Evolutionary conservation across 1,140 invertebrate species (phyloP).

Genomic region (Sminthurides bifidus): DNA sequence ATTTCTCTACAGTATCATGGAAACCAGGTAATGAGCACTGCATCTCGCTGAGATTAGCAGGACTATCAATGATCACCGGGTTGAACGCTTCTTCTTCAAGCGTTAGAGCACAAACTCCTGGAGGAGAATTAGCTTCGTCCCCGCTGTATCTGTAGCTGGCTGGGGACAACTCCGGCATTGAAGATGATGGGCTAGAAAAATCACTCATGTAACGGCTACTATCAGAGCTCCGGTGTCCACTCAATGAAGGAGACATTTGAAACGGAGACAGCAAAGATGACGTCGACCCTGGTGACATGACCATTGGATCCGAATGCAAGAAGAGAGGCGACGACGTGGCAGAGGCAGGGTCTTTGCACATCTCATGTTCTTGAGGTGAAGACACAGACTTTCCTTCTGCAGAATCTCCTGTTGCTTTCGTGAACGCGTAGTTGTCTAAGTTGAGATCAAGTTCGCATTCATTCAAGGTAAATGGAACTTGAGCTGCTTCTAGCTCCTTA

Average conservation of each 20-base stretch:
- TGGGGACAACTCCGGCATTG: background rate
- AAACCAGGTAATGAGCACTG: background rate
- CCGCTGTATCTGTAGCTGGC: background rate
- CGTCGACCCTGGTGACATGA: conserved; percentile 5
- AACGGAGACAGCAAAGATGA: conserved; percentile 15
- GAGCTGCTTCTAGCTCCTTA: conserved; percentile 23
- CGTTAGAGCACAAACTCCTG: background rate
- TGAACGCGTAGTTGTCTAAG: background rate
- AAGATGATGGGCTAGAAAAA: background rate
- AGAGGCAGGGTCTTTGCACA: background rate
- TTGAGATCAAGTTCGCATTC: conserved; percentile 7
- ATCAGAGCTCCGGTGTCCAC: background rate
- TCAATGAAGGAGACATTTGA: background rate
- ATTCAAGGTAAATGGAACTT: conserved; percentile 13
- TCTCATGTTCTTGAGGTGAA: background rate
- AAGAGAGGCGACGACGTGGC: conserved; percentile 5
- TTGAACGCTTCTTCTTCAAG: background rate
- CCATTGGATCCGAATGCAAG: conserved; percentile 16
- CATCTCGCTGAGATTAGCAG: background rate
- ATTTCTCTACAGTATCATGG: too few relatives aligned
- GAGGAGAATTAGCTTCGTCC: background rate
- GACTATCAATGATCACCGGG: background rate
- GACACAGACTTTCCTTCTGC: background rate
- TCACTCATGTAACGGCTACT: background rate
- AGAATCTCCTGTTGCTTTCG: too few relatives aligned